Conservation (phyloP, 2,888 invertebrate genomes). For the Linnaemya vulpina region DNA sequence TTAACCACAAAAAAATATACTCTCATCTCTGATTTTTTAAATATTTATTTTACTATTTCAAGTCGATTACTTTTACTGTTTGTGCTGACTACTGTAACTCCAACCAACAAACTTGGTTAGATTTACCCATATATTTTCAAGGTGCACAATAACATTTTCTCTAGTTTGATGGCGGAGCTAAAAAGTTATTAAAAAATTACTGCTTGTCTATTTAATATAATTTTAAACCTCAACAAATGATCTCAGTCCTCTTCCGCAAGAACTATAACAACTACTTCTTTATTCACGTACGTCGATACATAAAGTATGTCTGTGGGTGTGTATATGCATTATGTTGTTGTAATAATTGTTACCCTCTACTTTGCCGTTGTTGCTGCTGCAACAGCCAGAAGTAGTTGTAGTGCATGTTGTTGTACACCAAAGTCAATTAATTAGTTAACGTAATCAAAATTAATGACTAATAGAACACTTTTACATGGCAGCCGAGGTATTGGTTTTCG, state of each 20-base stretch:
- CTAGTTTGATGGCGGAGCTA: too few species aligned
- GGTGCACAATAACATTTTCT: too few species aligned
- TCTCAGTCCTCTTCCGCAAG: not conserved
- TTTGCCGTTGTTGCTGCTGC: constrained; percentile 1
- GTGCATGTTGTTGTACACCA: constrained; percentile 53
- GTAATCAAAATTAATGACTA: constrained; percentile 75
- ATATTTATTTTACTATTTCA: too few species aligned
- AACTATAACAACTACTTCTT: constrained; percentile 27
- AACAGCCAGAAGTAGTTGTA: constrained; percentile 4
- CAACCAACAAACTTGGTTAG: too few species aligned
- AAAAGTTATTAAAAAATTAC: too few species aligned
- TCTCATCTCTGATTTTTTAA: too few species aligned
- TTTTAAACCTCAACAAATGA: not conserved
- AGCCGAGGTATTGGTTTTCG: constrained; percentile 42
- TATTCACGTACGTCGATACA: not conserved
- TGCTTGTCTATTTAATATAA: not conserved
- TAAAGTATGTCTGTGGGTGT: not conserved
- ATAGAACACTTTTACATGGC: constrained; percentile 70
- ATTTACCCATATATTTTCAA: too few species aligned
- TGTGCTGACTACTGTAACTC: too few species aligned
- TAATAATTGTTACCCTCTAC: constrained; percentile 7
- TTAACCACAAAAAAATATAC: too few species aligned
- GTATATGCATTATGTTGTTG: not conserved
- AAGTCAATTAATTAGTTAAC: constrained; percentile 74
- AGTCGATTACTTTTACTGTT: too few species aligned